Evolutionary conservation across 2,113 vertebrate genomes (phyloP), one percentile per base, ranked within the genome.

Genomic region (Bagarius yarrelli): DNA sequence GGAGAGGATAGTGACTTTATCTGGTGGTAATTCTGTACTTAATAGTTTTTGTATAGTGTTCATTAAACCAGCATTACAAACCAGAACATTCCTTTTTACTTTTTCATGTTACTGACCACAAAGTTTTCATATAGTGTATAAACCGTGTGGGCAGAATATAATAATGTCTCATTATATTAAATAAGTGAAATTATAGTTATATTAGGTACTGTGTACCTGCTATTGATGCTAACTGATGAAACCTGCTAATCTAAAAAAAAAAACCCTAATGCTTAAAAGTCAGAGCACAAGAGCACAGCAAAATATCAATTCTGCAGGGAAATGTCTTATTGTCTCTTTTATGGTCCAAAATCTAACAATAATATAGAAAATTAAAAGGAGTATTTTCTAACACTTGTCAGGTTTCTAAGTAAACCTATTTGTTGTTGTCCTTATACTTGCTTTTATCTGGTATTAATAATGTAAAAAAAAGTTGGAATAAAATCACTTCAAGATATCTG

Each of bases 191-290:
- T 21, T 4, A 40, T 56, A 75, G 13, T 15, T 70, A 27, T 47
- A 47, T 6, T 70, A 50, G 18, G 14, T 14, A 23, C 16, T 25
- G 59, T 74, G 60, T 67, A 78, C 78, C 47, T 61, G 30, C 79
- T 72, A 60, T 27, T 85, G 18, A n/a, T 71, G 34, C 55, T 69
- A 25, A 52, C 34, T 13, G 57, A 61, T 15, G 78, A 80, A 55
- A 60, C n/a, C n/a, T n/a, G n/a, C n/a, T n/a, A n/a, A n/a, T n/a
- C n/a, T n/a, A n/a, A n/a, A n/a, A n/a, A n/a, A n/a, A n/a, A n/a
- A n/a, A n/a, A n/a, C 64, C 63, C 25, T 34, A 18, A 25, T 53
- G 21, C 81, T 85, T 59, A 40, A 32, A 69, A 79, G 34, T 34
- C 30, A 69, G 6, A 9, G 23, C 27, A 60, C 18, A 52, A 73